Base-by-base conservation (phyloP, 1,140 invertebrate species). In the Druon quercuslanigerum region DNA sequence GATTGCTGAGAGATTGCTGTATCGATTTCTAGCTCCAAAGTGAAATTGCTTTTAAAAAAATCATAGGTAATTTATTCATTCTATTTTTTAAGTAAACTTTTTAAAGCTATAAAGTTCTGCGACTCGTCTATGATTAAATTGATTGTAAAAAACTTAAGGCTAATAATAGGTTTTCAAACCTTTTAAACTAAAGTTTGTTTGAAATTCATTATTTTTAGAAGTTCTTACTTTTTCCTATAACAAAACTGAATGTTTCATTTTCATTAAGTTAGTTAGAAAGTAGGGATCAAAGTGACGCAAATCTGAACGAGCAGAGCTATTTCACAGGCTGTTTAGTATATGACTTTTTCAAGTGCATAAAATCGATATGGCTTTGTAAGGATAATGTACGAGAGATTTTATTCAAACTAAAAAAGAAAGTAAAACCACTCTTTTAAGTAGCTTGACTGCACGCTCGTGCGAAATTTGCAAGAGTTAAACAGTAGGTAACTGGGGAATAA, bases 281-380 rank as follows among this genome's bases (percentile, higher is more conserved):
- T 66, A 66, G 40, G 46, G 33, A 66, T 66, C 25, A 66, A 66
- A 66, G 60, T n/a, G 25, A 66, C 33, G 60, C 60, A 66, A 40
- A 40, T 46, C 60, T 40, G 33, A 33, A 66, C 46, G 25, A 66
- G 33, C 17, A 20, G 46, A 40, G 20, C n/a, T 16, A 66, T 66
- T 66, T 40, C 60, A 66, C 60, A 66, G 60, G 60, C 60, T 66
- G 60, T 66, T 66, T 66, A 14, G 40, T 66, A 66, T 66, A 66
- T 66, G 60, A 40, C 60, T 66, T 66, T 66, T 66, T n/a, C 60
- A 66, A 66, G 60, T 66, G 60, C 33, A 66, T 40, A 66, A 40
- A 66, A 66, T 66, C 60, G 40, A 40, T 66, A 66, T 40, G 14
- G 60, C 33, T 46, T 66, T 66, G 25, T 46, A 66, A 33, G 60